Evolutionary conservation across 2,888 invertebrate genomes (phyloP).

Genomic region (Altica lythri): DNA sequence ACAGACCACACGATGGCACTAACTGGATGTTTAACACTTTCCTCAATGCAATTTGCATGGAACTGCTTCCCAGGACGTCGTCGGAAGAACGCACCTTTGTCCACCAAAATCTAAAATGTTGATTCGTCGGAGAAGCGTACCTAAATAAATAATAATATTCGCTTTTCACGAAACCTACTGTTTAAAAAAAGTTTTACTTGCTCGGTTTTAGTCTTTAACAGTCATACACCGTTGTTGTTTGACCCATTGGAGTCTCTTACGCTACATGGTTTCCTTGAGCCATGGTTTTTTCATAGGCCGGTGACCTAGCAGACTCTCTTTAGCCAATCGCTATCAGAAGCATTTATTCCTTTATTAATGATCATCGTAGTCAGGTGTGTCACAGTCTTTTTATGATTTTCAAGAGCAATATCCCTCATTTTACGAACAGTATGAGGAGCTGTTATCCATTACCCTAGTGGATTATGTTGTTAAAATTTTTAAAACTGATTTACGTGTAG

Average conservation of each 20-base stretch:
- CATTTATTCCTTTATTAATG: no score
- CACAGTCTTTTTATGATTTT: no score
- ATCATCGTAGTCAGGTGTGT: no score
- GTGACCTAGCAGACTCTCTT: no score
- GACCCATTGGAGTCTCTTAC: background rate
- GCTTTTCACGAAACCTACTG: background rate
- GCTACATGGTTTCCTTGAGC: no score
- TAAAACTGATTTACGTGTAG: no score
- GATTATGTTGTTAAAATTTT: no score
- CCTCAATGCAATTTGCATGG: slow-evolving; percentile 4
- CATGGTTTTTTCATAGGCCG: no score
- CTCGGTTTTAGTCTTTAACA: slow-evolving; percentile 5
- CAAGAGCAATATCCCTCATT: no score
- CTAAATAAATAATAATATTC: background rate
- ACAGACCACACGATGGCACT: slow-evolving; percentile 35
- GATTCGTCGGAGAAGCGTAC: slow-evolving; percentile 16
- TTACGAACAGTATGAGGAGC: no score
- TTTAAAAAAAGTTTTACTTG: background rate
- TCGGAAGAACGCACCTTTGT: background rate
- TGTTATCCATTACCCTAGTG: no score
- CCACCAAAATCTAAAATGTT: slow-evolving; percentile 6
- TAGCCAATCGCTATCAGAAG: no score
- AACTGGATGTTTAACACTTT: slow-evolving; percentile 30
- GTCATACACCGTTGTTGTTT: slow-evolving; percentile 4
- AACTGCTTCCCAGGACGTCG: slow-evolving; percentile 5